phyloP scores from a whole-genome alignment of 2,888 invertebrate genomes.

The Campoletis raptor region DNA sequence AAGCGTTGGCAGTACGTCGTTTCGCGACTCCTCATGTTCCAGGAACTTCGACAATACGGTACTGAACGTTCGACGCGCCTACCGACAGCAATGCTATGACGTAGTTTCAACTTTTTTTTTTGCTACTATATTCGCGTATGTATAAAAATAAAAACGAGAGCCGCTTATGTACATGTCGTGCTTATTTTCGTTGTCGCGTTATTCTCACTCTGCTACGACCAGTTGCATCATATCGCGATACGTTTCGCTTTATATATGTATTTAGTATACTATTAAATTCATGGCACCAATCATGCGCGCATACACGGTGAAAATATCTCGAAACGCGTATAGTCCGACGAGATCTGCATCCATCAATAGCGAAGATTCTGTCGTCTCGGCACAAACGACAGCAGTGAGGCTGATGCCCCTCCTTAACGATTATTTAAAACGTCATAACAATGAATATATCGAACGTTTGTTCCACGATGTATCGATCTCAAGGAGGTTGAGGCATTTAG shows the following conservation, averaged over 20 bases:
- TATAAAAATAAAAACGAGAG: background rate
- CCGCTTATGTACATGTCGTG: background rate
- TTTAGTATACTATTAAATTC: background rate
- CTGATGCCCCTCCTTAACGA: background rate
- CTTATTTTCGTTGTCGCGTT: conserved; percentile 9
- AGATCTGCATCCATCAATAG: background rate
- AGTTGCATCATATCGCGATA: conserved; percentile 63
- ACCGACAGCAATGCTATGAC: conserved; percentile 34
- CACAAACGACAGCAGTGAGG: background rate
- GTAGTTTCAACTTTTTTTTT: conserved; percentile 20
- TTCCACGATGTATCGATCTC: background rate
- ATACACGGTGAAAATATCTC: background rate
- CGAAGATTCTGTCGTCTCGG: background rate
- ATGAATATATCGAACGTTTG: background rate
- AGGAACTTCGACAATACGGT: conserved; percentile 63
- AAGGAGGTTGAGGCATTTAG: no score
- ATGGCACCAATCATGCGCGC: background rate
- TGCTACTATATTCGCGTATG: conserved; percentile 3
- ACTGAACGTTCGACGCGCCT: conserved; percentile 46
- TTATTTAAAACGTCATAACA: background rate
- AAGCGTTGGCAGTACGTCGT: conserved; percentile 38
- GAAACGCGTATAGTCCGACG: background rate
- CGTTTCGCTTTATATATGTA: conserved; percentile 2
- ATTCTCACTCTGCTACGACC: conserved; percentile 43
- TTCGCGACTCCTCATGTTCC: conserved; percentile 48